These are phyloP conservation scores for Protodeltote pygarga DNA, from an alignment of 2,888 invertebrate species.

Conservation along the genomic window DNA sequence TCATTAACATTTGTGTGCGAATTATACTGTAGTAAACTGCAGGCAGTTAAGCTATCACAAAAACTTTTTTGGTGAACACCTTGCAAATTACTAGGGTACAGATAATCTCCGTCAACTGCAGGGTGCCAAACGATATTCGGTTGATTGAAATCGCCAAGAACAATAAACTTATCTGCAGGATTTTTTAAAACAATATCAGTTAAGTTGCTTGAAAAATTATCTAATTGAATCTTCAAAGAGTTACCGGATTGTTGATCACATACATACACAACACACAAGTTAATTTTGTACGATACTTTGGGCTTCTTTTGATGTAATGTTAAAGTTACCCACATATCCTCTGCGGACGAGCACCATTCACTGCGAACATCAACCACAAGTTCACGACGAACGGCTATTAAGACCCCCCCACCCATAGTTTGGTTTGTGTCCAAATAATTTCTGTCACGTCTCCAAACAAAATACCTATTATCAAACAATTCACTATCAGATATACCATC, in stretches of 20 bases:
- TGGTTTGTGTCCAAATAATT: constrained; percentile 2
- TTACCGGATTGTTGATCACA: constrained; percentile 7
- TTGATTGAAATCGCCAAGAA: constrained; percentile 5
- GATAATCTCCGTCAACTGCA: neutral
- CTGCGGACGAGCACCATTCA: constrained; percentile 16
- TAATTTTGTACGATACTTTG: neutral
- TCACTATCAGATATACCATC: neutral
- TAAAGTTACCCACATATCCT: constrained; percentile 20
- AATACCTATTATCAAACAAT: constrained; percentile 15
- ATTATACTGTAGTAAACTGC: constrained; percentile 11
- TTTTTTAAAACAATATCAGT: neutral
- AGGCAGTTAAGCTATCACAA: constrained; percentile 6
- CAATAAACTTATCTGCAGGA: constrained; percentile 1
- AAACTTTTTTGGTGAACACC: neutral
- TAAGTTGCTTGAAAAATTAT: constrained; percentile 2
- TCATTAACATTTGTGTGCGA: neutral
- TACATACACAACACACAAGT: constrained; percentile 1
- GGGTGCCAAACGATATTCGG: neutral
- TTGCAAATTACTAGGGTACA: constrained; percentile 1
- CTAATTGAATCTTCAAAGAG: constrained; percentile 1
- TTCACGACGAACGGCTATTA: constrained; percentile 12
- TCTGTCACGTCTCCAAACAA: constrained; percentile 15
- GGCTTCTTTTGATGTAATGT: neutral
- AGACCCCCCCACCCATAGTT: constrained; percentile 13
- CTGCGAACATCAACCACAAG: neutral